Evolutionary conservation across 2,797 vertebrate genomes (phyloP).

Genomic region (Thamnophis elegans): DNA sequence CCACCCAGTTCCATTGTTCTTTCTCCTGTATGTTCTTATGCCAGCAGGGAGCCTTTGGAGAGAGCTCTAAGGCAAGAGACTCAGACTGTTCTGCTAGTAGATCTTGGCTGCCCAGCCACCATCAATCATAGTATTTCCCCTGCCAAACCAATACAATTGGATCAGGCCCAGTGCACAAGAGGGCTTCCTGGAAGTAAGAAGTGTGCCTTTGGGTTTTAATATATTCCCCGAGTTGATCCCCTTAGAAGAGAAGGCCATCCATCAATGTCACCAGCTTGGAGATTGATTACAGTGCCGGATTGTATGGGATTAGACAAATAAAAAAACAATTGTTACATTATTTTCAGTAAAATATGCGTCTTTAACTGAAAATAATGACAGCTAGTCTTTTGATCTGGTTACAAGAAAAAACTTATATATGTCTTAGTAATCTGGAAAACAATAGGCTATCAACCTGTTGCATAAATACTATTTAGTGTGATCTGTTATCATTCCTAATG

Average conservation of each 20-base stretch:
- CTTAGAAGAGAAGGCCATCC: conserved; percentile 51
- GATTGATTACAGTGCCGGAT: conserved; percentile 52
- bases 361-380: conserved; percentile 40
- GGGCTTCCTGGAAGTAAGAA: conserved; percentile 53
- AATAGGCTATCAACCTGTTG: neutral
- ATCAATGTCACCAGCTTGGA: conserved; percentile 54
- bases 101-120: conserved; percentile 45
- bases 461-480: conserved; percentile 2
- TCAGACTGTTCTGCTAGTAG: conserved; percentile 31
- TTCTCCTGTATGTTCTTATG: conserved; percentile 29
- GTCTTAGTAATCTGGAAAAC: conserved; percentile 20
- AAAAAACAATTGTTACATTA: conserved; percentile 42
- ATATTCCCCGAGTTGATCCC: conserved; percentile 57
- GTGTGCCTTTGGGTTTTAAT: conserved; percentile 55
- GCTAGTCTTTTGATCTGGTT: conserved; percentile 10
- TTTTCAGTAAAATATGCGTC: conserved; percentile 47
- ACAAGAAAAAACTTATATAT: neutral
- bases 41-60: conserved; percentile 43
- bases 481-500: neutral
- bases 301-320: conserved; percentile 50
- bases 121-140: conserved; percentile 54
- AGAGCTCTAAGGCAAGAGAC: conserved; percentile 8
- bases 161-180: conserved; percentile 38
- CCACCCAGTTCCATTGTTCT: conserved; percentile 61
- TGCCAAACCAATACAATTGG: conserved; percentile 56